Evolutionary conservation across 2,888 invertebrate genomes (phyloP).

Genomic region (Epirrhoe tristata): DNA sequence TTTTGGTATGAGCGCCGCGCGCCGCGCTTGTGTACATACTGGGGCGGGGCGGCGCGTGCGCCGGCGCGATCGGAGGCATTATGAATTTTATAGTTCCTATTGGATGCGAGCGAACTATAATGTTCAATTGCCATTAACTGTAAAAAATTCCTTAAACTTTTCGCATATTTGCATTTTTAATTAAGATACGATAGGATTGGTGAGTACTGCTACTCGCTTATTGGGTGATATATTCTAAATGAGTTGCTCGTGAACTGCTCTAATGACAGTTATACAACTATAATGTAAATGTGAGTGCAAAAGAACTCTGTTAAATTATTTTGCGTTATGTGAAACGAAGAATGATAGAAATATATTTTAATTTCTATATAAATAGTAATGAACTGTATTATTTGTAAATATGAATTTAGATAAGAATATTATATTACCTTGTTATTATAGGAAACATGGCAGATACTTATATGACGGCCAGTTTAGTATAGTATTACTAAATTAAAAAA

Average conservation of each 20-base stretch:
- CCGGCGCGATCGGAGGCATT: constrained; percentile 74
- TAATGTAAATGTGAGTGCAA: constrained; percentile 85
- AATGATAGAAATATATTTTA: constrained; percentile 86
- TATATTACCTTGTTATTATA: constrained; percentile 85
- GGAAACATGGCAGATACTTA: constrained; percentile 88
- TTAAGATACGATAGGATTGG: constrained; percentile 80
- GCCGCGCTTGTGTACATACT: constrained; percentile 65
- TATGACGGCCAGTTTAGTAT: constrained; percentile 90
- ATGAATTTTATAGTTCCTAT: constrained; percentile 86
- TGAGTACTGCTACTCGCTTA: constrained; percentile 82
- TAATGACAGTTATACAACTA: constrained; percentile 80
- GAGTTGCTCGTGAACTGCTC: constrained; percentile 79
- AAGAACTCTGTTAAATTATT: constrained; percentile 86
- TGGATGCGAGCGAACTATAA: constrained; percentile 84
- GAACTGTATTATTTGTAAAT: constrained; percentile 88
- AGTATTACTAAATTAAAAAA: constrained; percentile 87
- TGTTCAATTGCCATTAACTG: constrained; percentile 84
- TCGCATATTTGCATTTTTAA: constrained; percentile 85
- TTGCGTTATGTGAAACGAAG: constrained; percentile 86
- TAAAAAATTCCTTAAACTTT: constrained; percentile 83
- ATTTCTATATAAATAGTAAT: constrained; percentile 83
- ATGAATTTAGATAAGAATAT: constrained; percentile 86
- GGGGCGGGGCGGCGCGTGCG: constrained; percentile 43
- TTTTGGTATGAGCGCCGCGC: constrained; percentile 68
- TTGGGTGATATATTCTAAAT: constrained; percentile 85